A percentile compares a stretch with the other conserved stretches of the same genome.
These are phyloP conservation scores for Chrysemys picta DNA, from an alignment of 2,113 vertebrate species.

Conservation along the genomic window DNA sequence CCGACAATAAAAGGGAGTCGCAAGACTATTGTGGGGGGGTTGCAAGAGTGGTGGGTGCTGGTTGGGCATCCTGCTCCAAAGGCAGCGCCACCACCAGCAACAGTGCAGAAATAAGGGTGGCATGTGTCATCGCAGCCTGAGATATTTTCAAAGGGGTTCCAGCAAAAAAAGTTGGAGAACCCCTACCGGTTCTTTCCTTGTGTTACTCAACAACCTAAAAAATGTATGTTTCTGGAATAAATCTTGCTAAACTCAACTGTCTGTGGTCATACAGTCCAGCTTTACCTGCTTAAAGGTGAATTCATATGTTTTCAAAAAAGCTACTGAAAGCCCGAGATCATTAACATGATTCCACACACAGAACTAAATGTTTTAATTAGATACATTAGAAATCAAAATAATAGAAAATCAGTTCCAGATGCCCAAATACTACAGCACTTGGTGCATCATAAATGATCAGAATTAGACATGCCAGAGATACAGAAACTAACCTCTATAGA, in stretches of 20 bases:
- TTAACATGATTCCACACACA: background rate
- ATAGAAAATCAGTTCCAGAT: background rate
- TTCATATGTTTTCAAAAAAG: background rate
- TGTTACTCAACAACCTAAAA: background rate
- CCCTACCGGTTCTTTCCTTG: too few relatives aligned
- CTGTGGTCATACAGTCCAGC: background rate
- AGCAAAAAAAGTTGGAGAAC: too few relatives aligned
- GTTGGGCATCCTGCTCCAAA: too few relatives aligned
- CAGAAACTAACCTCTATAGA: slow-evolving; percentile 33
- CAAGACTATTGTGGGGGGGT: too few relatives aligned
- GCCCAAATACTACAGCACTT: background rate
- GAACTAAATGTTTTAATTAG: background rate
- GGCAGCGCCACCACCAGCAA: too few relatives aligned
- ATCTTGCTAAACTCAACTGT: background rate
- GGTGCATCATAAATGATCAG: slow-evolving; percentile 12
- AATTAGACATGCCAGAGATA: background rate
- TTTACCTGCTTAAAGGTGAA: background rate
- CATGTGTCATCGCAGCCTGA: too few relatives aligned
- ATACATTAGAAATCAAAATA: background rate
- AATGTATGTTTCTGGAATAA: slow-evolving; percentile 1
- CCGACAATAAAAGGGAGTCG: too few relatives aligned
- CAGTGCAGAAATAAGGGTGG: too few relatives aligned
- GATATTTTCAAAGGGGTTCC: too few relatives aligned
- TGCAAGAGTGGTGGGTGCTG: too few relatives aligned
- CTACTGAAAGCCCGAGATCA: background rate